phyloP scores from a whole-genome alignment of 30 jellyfish, hydroid and myxozoan species.

The Catostylus mosaicus region DNA sequence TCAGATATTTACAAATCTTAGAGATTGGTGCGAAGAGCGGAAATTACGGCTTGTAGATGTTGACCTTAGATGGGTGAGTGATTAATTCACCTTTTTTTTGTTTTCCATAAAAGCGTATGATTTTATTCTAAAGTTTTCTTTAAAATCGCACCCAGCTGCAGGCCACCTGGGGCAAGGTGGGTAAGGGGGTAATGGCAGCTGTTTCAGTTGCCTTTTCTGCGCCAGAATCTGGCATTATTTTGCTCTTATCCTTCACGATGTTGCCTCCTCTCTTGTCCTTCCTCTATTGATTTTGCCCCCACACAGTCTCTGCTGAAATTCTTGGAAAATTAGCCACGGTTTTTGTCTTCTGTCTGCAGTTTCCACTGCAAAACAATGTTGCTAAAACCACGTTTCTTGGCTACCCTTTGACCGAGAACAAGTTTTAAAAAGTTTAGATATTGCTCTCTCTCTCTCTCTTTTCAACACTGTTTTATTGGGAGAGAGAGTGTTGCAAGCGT shows the following conservation, averaged over 20 bases:
- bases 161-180: too few relatives aligned
- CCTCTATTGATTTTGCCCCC: background rate
- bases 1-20: slow-evolving; percentile 51
- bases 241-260: background rate
- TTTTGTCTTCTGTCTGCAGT: too few relatives aligned
- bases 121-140: background rate
- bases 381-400: too few relatives aligned
- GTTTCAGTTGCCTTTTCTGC: background rate
- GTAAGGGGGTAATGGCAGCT: background rate
- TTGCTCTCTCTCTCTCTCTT: too few relatives aligned
- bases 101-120: background rate
- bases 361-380: too few relatives aligned
- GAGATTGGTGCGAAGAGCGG: slow-evolving; percentile 76
- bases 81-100: background rate
- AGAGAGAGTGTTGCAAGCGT: too few relatives aligned
- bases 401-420: too few relatives aligned
- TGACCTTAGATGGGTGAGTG: slow-evolving; percentile 75
- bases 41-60: slow-evolving; percentile 70
- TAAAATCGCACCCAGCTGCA: too few relatives aligned
- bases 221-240: background rate
- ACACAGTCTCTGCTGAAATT: too few relatives aligned
- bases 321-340: too few relatives aligned
- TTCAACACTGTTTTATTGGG: too few relatives aligned
- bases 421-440: too few relatives aligned
- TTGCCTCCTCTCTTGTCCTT: background rate